phyloP scores from a whole-genome alignment of 2,797 vertebrate species.

The Carduelis carduelis region DNA sequence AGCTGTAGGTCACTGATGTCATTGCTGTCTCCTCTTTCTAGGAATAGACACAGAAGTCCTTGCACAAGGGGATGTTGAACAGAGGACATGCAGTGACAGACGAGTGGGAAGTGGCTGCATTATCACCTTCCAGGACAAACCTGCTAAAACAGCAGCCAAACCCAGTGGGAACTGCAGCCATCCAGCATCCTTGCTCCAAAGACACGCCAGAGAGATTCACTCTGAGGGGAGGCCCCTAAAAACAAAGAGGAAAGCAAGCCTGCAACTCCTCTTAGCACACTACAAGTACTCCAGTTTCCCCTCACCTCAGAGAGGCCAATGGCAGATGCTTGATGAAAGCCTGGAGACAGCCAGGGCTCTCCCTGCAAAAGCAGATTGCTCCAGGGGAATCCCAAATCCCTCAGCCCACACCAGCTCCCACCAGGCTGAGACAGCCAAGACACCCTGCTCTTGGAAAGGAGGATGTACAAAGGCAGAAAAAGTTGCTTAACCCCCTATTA shows the following conservation, averaged over 20 bases:
- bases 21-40: background rate
- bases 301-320: background rate
- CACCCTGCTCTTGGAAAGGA: background rate
- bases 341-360: background rate
- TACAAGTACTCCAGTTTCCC: background rate
- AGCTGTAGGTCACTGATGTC: background rate
- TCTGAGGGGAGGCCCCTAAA: background rate
- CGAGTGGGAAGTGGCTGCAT: background rate
- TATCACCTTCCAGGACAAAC: background rate
- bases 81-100: background rate
- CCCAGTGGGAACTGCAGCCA: background rate
- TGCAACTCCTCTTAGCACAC: background rate
- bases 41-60: rapidly evolving
- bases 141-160: background rate
- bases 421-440: rapidly evolving
- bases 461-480: background rate
- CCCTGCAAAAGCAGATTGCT: background rate
- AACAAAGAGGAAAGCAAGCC: background rate
- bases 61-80: background rate
- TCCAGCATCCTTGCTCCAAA: background rate
- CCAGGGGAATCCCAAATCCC: background rate
- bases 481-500: background rate
- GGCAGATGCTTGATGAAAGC: background rate
- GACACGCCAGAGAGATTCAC: rapidly evolving
- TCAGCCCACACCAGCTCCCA: background rate